Evolutionary conservation across 2,888 invertebrate genomes (phyloP).

Genomic region (Lithophane socia): DNA sequence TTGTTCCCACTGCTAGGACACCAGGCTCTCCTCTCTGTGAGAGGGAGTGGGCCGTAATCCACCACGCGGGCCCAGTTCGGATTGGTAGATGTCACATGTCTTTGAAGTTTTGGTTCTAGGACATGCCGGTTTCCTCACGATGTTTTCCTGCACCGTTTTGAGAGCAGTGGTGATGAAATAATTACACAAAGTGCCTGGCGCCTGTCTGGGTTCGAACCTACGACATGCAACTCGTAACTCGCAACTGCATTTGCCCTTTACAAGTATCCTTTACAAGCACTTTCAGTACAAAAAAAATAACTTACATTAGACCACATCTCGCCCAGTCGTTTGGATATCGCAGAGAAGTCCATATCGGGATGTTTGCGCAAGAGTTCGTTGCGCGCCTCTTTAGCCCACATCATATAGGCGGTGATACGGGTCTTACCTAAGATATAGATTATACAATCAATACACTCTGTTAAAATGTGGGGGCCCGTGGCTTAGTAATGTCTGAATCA

Average conservation of each 20-base stretch:
- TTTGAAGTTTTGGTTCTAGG: not conserved
- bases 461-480: not conserved
- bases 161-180: not conserved
- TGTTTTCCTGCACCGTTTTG: not conserved
- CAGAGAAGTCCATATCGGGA: conserved; percentile 95
- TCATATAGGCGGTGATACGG: conserved; percentile 96
- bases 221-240: not conserved
- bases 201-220: not conserved
- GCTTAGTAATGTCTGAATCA: not conserved
- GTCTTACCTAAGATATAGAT: conserved; percentile 88
- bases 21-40: too few relatives aligned
- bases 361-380: conserved; percentile 93
- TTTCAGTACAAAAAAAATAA: not conserved
- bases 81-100: not conserved
- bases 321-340: conserved; percentile 95
- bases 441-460: not conserved
- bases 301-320: conserved; percentile 96
- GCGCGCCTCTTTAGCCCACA: conserved; percentile 96
- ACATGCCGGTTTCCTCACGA: too few relatives aligned
- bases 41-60: too few relatives aligned
- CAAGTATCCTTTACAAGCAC: too few relatives aligned
- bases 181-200: not conserved
- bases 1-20: too few relatives aligned
- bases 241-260: too few relatives aligned
- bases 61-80: too few relatives aligned